Percentiles rank a stretch among this genome's conserved stretches.
These are phyloP conservation scores for Trichogramma pretiosum DNA, from an alignment of 1,140 invertebrate genomes.

Conservation along the genomic window DNA sequence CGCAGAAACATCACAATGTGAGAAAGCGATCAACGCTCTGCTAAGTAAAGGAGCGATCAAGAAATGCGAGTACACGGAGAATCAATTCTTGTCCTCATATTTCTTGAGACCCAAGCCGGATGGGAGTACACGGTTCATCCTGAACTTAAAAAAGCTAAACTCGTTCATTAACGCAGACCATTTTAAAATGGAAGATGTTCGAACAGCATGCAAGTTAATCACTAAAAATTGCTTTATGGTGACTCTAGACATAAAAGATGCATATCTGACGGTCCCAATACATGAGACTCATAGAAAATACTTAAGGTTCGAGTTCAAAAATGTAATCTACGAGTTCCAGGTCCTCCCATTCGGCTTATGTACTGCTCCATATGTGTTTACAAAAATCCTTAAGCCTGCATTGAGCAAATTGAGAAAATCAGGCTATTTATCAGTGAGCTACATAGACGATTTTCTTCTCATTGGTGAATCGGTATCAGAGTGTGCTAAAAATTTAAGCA, in stretches of 20 bases:
- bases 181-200: constrained; percentile 27
- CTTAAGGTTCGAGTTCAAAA: constrained; percentile 12
- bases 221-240: constrained; percentile 15
- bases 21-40: constrained; percentile 2
- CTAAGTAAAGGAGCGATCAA: constrained; percentile 3
- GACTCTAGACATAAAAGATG: constrained; percentile 16
- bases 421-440: constrained; percentile 1
- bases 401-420: not conserved
- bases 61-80: not conserved
- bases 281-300: not conserved
- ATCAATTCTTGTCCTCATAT: constrained; percentile 16
- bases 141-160: constrained; percentile 26
- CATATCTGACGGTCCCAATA: constrained; percentile 7
- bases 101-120: constrained; percentile 22
- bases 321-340: constrained; percentile 12
- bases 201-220: constrained; percentile 21
- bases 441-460: constrained; percentile 10
- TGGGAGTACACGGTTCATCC: constrained; percentile 22
- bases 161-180: constrained; percentile 21
- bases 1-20: not conserved
- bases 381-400: constrained; percentile 10
- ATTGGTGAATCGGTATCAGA: not conserved
- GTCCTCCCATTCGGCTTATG: constrained; percentile 10
- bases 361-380: constrained; percentile 10
- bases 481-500: constrained; percentile 1